Evolutionary conservation across 1,140 invertebrate species (phyloP), one percentile per base, ranked within the genome.

Genomic region (Drosophila teissieri): DNA sequence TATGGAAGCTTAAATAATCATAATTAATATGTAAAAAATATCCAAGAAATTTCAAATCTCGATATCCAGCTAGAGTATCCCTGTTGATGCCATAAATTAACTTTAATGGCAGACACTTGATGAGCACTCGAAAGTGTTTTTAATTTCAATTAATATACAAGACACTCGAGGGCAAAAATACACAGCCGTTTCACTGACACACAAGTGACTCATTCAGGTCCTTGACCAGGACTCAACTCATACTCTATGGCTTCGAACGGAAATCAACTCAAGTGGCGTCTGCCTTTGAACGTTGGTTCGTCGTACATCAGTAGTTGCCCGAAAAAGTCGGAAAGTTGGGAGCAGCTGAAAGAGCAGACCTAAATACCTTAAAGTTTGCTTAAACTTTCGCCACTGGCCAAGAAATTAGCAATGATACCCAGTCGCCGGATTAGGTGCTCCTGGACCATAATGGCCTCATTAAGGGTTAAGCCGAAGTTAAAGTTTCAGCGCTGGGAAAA

Each of bases 101-200:
- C 52, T 49, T 72, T 70, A 72, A 70, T 69, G 65, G 51, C 44
- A 40, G 68, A 19, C 65, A 56, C 51, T 57, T 56, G 67, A 48
- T 48, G 67, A 65, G 27, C 65, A 70, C 68, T 72, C 36, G 44
- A 72, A 70, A 72, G 64, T 72, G 64, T 49, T 72, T 72, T 72
- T 70, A 72, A 72, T 70, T 72, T 72, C 65, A 72, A 72, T 72
- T 72, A 72, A 72, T 72, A 72, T 72, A 70, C 68, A 72, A 56
- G 63, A 8, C 67, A 55, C 64, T 72, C 65, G 65, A 72, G 15
- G 19, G 31, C 19, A 15, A 40, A 54, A 70, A 27, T 40, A 36
- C 45, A 51, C 31, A 36, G 44, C 52, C 37, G 42, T 31, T 73
- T 67, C 36, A 52, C 72, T 73, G 51, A 70, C 64, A 68, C 64